Conservation (phyloP, 1,140 invertebrate genomes). For the Trichonephila inaurata region DNA sequence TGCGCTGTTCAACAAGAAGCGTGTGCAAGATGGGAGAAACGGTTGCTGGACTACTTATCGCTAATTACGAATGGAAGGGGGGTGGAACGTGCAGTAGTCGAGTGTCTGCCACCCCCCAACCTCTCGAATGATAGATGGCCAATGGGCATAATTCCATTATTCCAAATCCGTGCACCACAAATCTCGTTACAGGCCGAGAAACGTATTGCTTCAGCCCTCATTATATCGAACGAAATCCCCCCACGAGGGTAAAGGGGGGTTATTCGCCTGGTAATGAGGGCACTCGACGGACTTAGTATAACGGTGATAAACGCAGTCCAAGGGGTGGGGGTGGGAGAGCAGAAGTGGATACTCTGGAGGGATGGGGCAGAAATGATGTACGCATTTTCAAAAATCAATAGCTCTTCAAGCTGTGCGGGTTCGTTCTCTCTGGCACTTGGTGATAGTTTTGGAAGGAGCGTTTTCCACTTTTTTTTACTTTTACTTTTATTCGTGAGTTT, state of each 20-base stretch:
- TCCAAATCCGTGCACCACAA: conserved; percentile 74
- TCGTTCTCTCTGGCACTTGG: neutral
- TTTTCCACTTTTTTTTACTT: neutral
- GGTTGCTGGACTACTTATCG: conserved; percentile 54
- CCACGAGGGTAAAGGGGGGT: neutral
- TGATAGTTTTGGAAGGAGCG: conserved; percentile 35
- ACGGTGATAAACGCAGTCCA: conserved; percentile 56
- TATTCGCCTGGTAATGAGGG: conserved; percentile 58
- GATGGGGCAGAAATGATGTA: conserved; percentile 43
- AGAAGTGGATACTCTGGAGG: conserved; percentile 38
- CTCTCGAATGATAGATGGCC: conserved; percentile 73
- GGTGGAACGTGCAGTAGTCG: conserved; percentile 53
- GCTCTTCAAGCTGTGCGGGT: conserved; percentile 42
- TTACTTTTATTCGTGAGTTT: neutral
- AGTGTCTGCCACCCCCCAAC: conserved; percentile 29
- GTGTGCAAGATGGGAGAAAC: conserved; percentile 29
- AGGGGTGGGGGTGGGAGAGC: conserved; percentile 13
- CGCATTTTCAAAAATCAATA: conserved; percentile 71
- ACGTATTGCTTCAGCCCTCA: conserved; percentile 55
- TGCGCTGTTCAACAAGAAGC: conserved; percentile 14
- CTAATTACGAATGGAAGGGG: conserved; percentile 54
- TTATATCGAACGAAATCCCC: conserved; percentile 57
- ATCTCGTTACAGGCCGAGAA: conserved; percentile 66
- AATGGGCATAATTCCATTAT: conserved; percentile 76
- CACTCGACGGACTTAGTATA: conserved; percentile 53